phyloP scores from a whole-genome alignment of 1,140 invertebrate genomes.

The Anastrepha obliqua region DNA sequence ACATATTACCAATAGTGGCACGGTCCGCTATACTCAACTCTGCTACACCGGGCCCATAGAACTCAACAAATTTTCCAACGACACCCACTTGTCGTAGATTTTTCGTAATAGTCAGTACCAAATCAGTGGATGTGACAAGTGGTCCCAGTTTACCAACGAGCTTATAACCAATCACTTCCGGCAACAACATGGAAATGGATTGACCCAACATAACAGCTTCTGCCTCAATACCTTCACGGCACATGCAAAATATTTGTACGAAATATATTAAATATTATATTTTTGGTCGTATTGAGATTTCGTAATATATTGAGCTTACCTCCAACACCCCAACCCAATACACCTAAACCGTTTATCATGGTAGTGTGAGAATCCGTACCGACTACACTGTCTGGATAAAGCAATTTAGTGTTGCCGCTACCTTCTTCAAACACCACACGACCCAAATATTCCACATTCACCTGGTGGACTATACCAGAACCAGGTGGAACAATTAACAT shows the following conservation, averaged over 20 bases:
- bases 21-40: slow-evolving; percentile 95
- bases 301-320: slow-evolving; percentile 56
- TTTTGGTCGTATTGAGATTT: background rate
- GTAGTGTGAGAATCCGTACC: slow-evolving; percentile 99
- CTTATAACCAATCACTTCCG: slow-evolving; percentile 96
- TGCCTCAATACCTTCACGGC: slow-evolving; percentile 84
- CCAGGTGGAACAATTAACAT: slow-evolving; percentile 99
- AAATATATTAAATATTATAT: background rate
- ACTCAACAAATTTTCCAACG: slow-evolving; percentile 99
- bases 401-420: slow-evolving; percentile 67
- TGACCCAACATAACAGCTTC: slow-evolving; percentile 96
- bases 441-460: slow-evolving; percentile 96
- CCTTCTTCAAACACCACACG: slow-evolving; percentile 90
- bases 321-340: slow-evolving; percentile 83
- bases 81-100: slow-evolving; percentile 95
- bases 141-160: slow-evolving; percentile 87
- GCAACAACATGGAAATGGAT: slow-evolving; percentile 96
- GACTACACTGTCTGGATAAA: slow-evolving; percentile 98
- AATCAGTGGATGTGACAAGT: slow-evolving; percentile 96
- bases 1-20: slow-evolving; percentile 97
- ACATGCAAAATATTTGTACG: slow-evolving; percentile 46
- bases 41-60: slow-evolving; percentile 94
- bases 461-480: slow-evolving; percentile 98
- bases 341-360: slow-evolving; percentile 96
- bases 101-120: slow-evolving; percentile 98